A percentile compares a stretch with the other conserved stretches of the same genome.
phyloP scores from a whole-genome alignment of 2,888 invertebrate genomes.

The Stenurella melanura region DNA sequence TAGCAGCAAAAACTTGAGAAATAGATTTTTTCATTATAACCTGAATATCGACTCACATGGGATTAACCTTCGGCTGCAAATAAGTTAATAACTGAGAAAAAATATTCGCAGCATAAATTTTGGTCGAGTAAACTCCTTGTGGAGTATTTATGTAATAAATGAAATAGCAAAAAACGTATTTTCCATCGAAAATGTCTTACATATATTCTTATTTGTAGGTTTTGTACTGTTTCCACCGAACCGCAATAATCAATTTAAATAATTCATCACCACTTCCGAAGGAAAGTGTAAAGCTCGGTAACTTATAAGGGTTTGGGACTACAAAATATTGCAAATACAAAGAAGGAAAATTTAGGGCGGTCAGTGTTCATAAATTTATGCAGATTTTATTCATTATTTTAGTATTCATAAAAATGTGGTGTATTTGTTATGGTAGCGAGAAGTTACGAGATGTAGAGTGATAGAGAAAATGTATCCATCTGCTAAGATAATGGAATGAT shows the following conservation, averaged over 20 bases:
- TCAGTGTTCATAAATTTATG: constrained; percentile 21
- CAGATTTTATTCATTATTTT: constrained; percentile 26
- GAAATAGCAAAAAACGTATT: neutral
- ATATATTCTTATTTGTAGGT: constrained; percentile 29
- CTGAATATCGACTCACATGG: no score
- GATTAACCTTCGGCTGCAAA: no score
- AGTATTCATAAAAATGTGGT: constrained; percentile 2
- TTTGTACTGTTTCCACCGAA: neutral
- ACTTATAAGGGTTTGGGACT: neutral
- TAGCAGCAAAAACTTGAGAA: no score
- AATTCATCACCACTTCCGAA: constrained; percentile 21
- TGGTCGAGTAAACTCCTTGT: neutral
- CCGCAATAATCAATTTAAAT: constrained; percentile 28
- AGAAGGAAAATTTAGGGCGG: neutral
- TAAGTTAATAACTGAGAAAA: neutral
- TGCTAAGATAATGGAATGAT: no score
- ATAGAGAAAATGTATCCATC: neutral
- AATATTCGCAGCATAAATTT: constrained; percentile 16
- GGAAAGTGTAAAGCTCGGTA: neutral
- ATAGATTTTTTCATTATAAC: no score
- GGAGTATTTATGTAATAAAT: constrained; percentile 8
- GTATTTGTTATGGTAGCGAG: neutral
- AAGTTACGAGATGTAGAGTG: neutral
- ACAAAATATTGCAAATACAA: neutral
- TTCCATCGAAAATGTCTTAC: neutral